A percentile compares a stretch with the other conserved stretches of the same genome.
These are phyloP conservation scores for Tautogolabrus adspersus DNA, from an alignment of 2,113 vertebrate species.

Conservation along the genomic window DNA sequence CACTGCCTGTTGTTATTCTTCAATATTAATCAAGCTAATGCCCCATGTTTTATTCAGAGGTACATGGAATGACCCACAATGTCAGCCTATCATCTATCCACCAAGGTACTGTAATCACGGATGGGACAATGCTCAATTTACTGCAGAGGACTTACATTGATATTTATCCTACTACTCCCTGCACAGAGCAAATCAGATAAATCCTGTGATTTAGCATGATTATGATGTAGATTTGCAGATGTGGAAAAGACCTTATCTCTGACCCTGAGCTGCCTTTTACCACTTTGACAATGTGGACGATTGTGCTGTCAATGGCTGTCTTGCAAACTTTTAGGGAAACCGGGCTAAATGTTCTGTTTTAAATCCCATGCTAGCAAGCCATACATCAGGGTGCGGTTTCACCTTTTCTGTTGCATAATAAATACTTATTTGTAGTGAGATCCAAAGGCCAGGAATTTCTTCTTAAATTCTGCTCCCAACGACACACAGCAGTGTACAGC, in stretches of 20 bases:
- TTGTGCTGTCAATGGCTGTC: constrained; percentile 20
- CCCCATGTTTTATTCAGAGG: constrained; percentile 71
- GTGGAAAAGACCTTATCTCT: constrained; percentile 1
- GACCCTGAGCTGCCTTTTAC: neutral
- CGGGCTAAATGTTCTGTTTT: neutral
- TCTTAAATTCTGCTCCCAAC: constrained; percentile 20
- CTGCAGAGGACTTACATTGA: constrained; percentile 1
- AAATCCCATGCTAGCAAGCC: neutral
- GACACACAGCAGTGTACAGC: constrained; percentile 1
- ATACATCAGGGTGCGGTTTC: constrained; percentile 42
- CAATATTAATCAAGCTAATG: constrained; percentile 64
- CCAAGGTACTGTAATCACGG: neutral
- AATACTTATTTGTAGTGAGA: constrained; percentile 9
- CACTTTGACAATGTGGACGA: constrained; percentile 20
- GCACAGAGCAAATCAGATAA: neutral
- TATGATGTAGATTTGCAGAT: neutral
- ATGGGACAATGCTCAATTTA: constrained; percentile 19
- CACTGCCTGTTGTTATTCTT: constrained; percentile 41
- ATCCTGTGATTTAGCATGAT: constrained; percentile 7
- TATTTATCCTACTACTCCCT: neutral
- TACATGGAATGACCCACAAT: constrained; percentile 28
- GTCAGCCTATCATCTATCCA: constrained; percentile 11
- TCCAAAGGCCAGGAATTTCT: constrained; percentile 26
- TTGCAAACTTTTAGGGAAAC: constrained; percentile 12
- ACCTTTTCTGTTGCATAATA: constrained; percentile 46